Evolutionary conservation across 2,888 invertebrate genomes (phyloP).

Genomic region (Alsophila aescularia): DNA sequence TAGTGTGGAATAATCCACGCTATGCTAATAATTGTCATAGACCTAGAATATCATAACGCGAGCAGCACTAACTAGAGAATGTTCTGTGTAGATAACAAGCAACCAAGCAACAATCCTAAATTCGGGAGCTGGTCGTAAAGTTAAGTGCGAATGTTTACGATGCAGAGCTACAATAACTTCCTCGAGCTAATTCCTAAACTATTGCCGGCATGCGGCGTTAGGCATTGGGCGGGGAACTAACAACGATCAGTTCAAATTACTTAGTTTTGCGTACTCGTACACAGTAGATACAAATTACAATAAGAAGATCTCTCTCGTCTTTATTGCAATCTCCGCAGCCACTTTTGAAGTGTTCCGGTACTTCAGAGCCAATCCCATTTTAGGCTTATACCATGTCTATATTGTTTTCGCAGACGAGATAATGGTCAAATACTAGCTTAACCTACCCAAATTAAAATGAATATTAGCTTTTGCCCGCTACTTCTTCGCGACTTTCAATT

Average conservation of each 20-base stretch:
- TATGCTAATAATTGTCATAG: neutral
- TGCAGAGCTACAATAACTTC: slow-evolving; percentile 22
- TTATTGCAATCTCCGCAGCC: no score
- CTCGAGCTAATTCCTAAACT: slow-evolving; percentile 22
- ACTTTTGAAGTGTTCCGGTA: no score
- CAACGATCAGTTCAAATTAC: neutral
- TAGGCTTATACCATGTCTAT: no score
- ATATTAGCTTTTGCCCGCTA: no score
- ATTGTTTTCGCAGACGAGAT: no score
- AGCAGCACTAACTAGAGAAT: slow-evolving; percentile 6
- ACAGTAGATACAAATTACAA: neutral
- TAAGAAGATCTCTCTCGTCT: no score
- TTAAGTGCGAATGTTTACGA: slow-evolving; percentile 27
- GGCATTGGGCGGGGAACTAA: neutral
- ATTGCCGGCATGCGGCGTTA: slow-evolving; percentile 13
- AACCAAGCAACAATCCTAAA: slow-evolving; percentile 23
- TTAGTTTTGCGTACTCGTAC: neutral
- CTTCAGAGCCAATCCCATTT: no score
- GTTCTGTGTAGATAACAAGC: slow-evolving; percentile 24
- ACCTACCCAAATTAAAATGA: no score
- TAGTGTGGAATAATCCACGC: no score
- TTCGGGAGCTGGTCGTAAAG: slow-evolving; percentile 21
- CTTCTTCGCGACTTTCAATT: no score
- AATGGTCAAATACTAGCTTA: no score
- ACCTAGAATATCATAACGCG: neutral